Evolutionary conservation across 2,888 invertebrate species (phyloP), one percentile per base, ranked within the genome.

Genomic region (Himalopsyche tibetana): DNA sequence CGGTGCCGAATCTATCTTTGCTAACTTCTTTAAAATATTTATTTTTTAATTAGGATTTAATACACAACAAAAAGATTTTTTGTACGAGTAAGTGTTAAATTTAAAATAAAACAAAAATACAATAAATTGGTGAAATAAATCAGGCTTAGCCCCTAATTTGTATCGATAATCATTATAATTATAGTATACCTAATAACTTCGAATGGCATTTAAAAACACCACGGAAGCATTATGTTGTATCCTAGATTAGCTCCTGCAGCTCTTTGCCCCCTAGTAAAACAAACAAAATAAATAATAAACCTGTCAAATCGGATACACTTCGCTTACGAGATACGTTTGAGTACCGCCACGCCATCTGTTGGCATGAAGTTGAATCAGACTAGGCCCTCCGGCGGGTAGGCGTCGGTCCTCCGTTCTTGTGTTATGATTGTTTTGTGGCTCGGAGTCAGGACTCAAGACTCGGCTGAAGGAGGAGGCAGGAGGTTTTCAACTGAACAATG

Each of bases 401-500:
- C 63, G 63, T 63, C 63, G 28, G 63, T 63, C n/a, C 19, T 63
- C 19, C 19, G 28, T 2, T 63, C 19, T 28, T 4, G 19, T 63
- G 19, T 63, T 63, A 19, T 63, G 63, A 63, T 63, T 63, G 63
- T 19, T 19, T 63, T 63, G 28, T 28, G 63, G 28, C 19, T 63
- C 51, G 63, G 6, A 63, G 63, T 63, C 63, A 63, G 63, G 63
- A 63, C 63, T 63, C 63, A 6, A 63, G 63, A n/a, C 56, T 56
- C 2, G 12, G 9, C 51, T 63, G 63, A 63, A 63, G 63, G 63
- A 63, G 63, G 8, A n/a, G 19, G 63, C 63, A 63, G 63, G 63
- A 63, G 63, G 63, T 55, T 87, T 86, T 87, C 83, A 85, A 84
- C 84, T 80, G 87, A 80, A 86, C 87, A 84, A 84, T 87, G 87